Evolutionary conservation across 2,113 vertebrate species (phyloP), one percentile per base, ranked within the genome.

Genomic region (Gymnarchus niloticus): DNA sequence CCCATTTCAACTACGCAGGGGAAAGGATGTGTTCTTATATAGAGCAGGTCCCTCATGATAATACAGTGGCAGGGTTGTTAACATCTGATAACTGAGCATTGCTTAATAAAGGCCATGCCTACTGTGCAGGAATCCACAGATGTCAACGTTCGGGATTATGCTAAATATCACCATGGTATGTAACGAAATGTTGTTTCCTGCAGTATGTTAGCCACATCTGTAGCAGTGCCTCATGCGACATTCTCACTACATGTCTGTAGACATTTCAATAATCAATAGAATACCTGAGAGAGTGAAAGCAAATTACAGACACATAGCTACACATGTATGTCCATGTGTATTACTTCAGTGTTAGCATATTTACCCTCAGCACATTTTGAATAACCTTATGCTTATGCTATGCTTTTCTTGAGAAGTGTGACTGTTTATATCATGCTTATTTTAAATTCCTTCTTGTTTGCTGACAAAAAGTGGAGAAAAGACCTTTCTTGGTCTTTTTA

Each of bases 401-500:
- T 83, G 81, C 12, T 21, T 84, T 82, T 77, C 65, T 85, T 76
- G 49, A 21, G 51, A 44, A 56, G 51, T 82, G 61, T 85, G 84
- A 48, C 52, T 77, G 84, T 77, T 69, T 23, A 77, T 77, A 77
- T 77, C 77, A 33, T 85, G 51, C 65, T 85, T 85, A 85, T 85
- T 85, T 85, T 77, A 56, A 85, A 77, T 85, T 41, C 84, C 77
- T 49, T 65, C 65, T 44, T 84, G 57, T 84, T 88, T 83, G 44
- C 44, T 85, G 49, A 46, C 57, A 33, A 77, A 86, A 86, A 83
- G 81, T 73, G n/a, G 33, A 59, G 49, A 48, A 41, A 83, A 61
- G 77, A 87, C 91, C 88, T 93, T 93, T 95, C 94, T 94, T 92
- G 90, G 91, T 92, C 91, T 86, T 90, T 76, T 84, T 52, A 41